phyloP scores from a whole-genome alignment of 2,888 invertebrate species.

The Cheilosia pagana region DNA sequence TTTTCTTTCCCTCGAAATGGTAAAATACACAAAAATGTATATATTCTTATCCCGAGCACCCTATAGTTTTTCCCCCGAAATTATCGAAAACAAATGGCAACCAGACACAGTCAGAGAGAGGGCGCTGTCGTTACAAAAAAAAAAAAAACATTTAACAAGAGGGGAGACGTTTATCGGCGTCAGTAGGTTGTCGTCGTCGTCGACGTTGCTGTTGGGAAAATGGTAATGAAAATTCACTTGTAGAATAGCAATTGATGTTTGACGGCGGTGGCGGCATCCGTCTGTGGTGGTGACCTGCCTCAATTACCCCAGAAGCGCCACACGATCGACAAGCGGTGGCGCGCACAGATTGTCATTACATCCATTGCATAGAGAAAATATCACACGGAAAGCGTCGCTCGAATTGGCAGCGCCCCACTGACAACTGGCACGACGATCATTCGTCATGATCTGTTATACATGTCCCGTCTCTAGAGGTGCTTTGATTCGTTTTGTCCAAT shows the following conservation, averaged over 20 bases:
- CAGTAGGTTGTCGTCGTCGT: conserved; percentile 22
- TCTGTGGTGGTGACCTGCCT: conserved; percentile 65
- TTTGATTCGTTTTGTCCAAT: conserved; percentile 18
- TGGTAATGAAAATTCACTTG: conserved; percentile 69
- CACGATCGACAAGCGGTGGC: conserved; percentile 39
- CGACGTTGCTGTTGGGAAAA: conserved; percentile 15
- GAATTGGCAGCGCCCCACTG: conserved; percentile 50
- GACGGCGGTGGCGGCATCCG: conserved; percentile 33
- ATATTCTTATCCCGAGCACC: background rate
- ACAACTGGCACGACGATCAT: conserved; percentile 35
- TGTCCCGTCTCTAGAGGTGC: conserved; percentile 28
- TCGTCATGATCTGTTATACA: conserved; percentile 23
- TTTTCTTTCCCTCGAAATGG: conserved; percentile 21
- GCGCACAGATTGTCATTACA: conserved; percentile 20
- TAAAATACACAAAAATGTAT: conserved; percentile 16
- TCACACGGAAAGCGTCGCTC: conserved; percentile 43
- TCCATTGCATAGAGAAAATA: background rate
- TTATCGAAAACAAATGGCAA: conserved; percentile 39
- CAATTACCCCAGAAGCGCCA: conserved; percentile 58
- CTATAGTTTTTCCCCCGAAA: conserved; percentile 21
- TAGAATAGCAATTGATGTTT: conserved; percentile 62
- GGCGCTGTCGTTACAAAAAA: conserved; percentile 34
- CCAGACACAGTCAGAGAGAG: background rate
- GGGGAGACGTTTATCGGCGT: conserved; percentile 41
- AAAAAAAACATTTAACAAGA: too few species aligned